Conservation (phyloP, 2,113 vertebrate species). For the Coptodon bakossiorum region DNA sequence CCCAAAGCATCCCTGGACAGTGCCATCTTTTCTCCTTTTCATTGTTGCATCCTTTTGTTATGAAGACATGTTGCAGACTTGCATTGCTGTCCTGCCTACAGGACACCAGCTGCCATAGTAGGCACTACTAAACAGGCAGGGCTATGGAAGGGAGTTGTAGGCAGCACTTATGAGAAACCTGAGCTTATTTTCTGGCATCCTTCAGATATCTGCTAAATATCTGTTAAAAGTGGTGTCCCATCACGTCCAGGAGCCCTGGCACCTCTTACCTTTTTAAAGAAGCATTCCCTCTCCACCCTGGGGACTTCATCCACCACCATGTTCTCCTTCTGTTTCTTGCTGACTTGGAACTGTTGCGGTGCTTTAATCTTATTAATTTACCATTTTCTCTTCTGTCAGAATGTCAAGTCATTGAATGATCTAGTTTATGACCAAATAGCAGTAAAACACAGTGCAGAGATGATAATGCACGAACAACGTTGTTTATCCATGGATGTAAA, state of each 20-base stretch:
- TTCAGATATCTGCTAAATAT: neutral
- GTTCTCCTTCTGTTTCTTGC: neutral
- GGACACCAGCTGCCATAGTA: neutral
- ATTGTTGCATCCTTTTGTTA: neutral
- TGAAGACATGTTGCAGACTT: neutral
- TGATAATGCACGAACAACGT: neutral
- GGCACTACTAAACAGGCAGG: neutral
- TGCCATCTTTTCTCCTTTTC: neutral
- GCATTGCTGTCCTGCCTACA: neutral
- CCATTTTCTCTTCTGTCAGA: neutral
- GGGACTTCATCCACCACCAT: neutral
- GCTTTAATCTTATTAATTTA: neutral
- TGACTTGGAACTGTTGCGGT: neutral
- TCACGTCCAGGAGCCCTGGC: neutral
- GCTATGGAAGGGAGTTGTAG: neutral
- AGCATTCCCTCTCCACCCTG: neutral
- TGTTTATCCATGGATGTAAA: neutral
- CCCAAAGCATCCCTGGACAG: neutral
- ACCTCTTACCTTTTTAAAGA: neutral
- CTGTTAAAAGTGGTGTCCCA: neutral
- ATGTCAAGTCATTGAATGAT: neutral
- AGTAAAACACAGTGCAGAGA: neutral
- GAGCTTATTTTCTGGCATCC: neutral
- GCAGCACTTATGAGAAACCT: neutral
- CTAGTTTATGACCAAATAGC: neutral